Evolutionary conservation across 37 sponge, comb jelly and placozoan genomes (phyloP).

Genomic region (Aphrocallistes beatrix): DNA sequence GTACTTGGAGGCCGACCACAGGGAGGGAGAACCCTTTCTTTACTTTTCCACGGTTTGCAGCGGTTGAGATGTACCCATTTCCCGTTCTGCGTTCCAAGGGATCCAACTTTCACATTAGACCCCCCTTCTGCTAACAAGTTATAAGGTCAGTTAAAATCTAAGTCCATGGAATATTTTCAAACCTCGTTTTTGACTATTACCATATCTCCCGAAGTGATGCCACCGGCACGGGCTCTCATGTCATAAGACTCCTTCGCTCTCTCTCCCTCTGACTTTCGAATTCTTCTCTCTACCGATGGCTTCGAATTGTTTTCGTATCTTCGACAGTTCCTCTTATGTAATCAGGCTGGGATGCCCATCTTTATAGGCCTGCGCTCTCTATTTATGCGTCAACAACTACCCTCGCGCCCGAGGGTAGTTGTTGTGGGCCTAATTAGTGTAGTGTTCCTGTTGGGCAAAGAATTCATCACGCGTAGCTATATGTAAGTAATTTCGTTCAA

Average conservation of each 20-base stretch:
- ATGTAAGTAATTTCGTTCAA: too few species aligned
- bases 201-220: background rate
- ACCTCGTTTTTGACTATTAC: background rate
- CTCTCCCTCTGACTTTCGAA: background rate
- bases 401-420: background rate
- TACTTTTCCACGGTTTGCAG: background rate
- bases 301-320: background rate
- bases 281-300: background rate
- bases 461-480: too few species aligned
- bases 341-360: background rate
- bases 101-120: background rate
- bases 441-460: too few species aligned
- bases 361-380: background rate
- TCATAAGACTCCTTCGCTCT: background rate
- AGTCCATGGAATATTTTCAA: background rate
- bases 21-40: background rate
- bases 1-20: background rate
- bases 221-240: background rate
- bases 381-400: background rate
- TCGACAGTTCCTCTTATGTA: background rate
- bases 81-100: background rate
- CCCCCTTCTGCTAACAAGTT: background rate
- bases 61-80: background rate
- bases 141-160: background rate
- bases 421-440: too few species aligned